These are phyloP conservation scores for Glomeris maerens DNA, from an alignment of 1,140 invertebrate species.

Conservation along the genomic window DNA sequence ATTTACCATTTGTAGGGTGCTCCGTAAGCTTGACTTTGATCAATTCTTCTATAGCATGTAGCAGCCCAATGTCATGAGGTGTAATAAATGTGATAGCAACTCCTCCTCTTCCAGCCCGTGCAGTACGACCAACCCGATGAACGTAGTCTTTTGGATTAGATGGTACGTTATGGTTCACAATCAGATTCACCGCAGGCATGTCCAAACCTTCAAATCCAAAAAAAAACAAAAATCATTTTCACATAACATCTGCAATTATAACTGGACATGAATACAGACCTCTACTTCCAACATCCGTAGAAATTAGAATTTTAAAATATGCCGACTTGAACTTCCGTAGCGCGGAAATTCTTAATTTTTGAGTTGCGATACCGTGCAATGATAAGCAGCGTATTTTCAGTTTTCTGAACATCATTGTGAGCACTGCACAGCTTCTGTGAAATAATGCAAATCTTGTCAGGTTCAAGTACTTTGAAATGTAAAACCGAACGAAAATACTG, in stretches of 20 bases:
- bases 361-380: conserved; percentile 69
- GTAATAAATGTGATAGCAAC: conserved; percentile 79
- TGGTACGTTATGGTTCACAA: conserved; percentile 88
- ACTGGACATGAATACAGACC: conserved; percentile 45
- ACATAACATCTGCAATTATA: neutral
- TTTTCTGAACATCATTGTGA: conserved; percentile 70
- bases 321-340: conserved; percentile 75
- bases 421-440: conserved; percentile 59
- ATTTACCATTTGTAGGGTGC: conserved; percentile 63
- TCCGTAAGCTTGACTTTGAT: conserved; percentile 76
- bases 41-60: conserved; percentile 69
- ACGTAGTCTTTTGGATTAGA: conserved; percentile 84
- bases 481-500: neutral
- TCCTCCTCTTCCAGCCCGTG: conserved; percentile 73
- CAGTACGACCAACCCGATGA: conserved; percentile 92
- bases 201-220: conserved; percentile 49
- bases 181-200: conserved; percentile 74
- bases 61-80: conserved; percentile 72
- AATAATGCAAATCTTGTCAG: conserved; percentile 18
- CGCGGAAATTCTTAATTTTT: conserved; percentile 59
- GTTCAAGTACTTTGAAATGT: neutral
- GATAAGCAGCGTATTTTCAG: conserved; percentile 75
- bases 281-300: conserved; percentile 91
- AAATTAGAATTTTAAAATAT: conserved; percentile 69
- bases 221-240: conserved; percentile 2